Percentiles rank a stretch among this genome's conserved stretches.
These are phyloP conservation scores for Thalassaphorura encarpata DNA, from an alignment of 1,140 invertebrate genomes.

Conservation along the genomic window DNA sequence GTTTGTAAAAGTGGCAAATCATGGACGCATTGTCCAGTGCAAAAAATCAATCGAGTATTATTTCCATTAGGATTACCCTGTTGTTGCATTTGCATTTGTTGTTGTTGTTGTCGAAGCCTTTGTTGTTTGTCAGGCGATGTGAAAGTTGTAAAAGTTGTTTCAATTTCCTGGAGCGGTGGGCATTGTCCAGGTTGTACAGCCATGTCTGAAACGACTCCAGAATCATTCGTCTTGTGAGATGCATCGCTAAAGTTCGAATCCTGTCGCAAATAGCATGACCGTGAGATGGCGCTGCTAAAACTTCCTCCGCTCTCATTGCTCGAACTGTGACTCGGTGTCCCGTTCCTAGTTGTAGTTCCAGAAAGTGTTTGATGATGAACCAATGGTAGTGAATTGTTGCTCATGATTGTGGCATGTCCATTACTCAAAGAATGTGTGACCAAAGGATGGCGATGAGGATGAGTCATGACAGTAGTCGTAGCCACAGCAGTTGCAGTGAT, in stretches of 20 bases:
- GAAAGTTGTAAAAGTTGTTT: not conserved
- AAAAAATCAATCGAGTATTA: not conserved
- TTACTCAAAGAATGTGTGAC: not conserved
- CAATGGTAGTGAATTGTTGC: not conserved
- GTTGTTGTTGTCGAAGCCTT: not conserved
- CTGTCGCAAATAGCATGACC: slow-evolving; percentile 19
- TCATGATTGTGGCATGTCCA: not conserved
- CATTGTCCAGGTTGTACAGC: no score
- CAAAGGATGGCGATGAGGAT: not conserved
- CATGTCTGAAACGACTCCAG: slow-evolving; percentile 27
- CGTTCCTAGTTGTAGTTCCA: not conserved
- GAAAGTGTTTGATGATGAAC: not conserved
- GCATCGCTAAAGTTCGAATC: slow-evolving; percentile 32
- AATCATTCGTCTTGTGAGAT: slow-evolving; percentile 29
- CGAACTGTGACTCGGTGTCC: not conserved
- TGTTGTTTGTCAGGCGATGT: not conserved
- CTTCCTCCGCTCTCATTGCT: not conserved
- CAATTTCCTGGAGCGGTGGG: not conserved
- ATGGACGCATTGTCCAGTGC: not conserved
- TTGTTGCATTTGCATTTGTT: not conserved
- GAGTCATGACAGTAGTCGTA: not conserved
- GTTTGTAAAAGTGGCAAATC: slow-evolving; percentile 1
- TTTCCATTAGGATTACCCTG: not conserved
- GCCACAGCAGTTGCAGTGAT: not conserved
- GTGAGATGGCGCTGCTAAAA: no score